Conservation (phyloP, 1,140 invertebrate species). For the Laupala kohalensis region DNA sequence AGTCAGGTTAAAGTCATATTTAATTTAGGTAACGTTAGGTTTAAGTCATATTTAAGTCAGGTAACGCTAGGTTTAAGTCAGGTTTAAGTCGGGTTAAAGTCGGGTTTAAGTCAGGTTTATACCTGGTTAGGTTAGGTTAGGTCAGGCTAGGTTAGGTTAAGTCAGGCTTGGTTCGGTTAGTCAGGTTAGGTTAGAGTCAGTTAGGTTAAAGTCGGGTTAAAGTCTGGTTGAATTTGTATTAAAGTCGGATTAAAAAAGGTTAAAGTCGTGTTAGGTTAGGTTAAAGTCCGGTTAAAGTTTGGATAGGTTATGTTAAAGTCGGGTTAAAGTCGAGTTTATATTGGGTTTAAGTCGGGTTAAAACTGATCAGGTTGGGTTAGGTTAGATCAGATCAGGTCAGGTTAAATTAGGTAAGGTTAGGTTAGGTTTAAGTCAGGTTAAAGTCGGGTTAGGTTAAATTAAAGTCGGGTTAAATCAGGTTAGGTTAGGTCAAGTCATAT, state of each 20-base stretch:
- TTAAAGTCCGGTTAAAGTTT: slow-evolving; percentile 19
- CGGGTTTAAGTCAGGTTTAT: slow-evolving; percentile 12
- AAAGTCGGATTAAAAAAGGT: slow-evolving; percentile 19
- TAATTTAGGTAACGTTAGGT: slow-evolving; percentile 2
- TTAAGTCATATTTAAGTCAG: slow-evolving; percentile 16
- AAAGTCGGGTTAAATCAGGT: slow-evolving; percentile 12
- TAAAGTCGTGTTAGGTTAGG: slow-evolving; percentile 20
- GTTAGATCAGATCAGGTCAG: slow-evolving; percentile 15
- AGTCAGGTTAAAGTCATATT: neutral
- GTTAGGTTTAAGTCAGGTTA: slow-evolving; percentile 14
- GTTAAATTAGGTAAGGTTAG: slow-evolving; percentile 13
- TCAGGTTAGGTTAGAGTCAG: slow-evolving; percentile 19
- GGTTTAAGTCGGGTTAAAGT: slow-evolving; percentile 12
- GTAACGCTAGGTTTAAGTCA: slow-evolving; percentile 16
- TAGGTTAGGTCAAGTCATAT: slow-evolving; percentile 7
- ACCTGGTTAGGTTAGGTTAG: slow-evolving; percentile 20
- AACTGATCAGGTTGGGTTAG: slow-evolving; percentile 13
- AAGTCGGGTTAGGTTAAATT: slow-evolving; percentile 1
- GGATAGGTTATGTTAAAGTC: slow-evolving; percentile 19
- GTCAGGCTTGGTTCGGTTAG: slow-evolving; percentile 18
- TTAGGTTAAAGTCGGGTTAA: slow-evolving; percentile 21
- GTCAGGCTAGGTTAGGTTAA: slow-evolving; percentile 22
- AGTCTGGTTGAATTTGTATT: too few species aligned
- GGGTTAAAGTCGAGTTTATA: slow-evolving; percentile 19
- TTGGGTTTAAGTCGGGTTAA: slow-evolving; percentile 14